Percentiles rank a stretch among this genome's conserved stretches.
Evolutionary conservation across 2,113 vertebrate genomes (phyloP).

Genomic region (Ptilorrhoa leucosticta): DNA sequence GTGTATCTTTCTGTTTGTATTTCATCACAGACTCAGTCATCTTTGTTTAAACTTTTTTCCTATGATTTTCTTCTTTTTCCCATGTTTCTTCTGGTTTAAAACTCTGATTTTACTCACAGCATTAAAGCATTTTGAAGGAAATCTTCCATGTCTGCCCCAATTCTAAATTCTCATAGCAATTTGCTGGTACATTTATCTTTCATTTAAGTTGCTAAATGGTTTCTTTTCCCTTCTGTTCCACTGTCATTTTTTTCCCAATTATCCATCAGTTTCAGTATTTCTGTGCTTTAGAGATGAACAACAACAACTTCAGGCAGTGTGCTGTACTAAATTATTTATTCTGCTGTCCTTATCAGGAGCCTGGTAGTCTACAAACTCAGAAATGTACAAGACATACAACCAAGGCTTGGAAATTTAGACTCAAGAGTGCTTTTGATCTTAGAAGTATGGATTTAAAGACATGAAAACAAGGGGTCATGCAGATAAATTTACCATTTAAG

Average conservation of each 20-base stretch:
- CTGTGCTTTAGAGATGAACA: not conserved
- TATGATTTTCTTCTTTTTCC: not conserved
- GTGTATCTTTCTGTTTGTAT: not conserved
- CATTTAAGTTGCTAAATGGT: not conserved
- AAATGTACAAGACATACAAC: not conserved
- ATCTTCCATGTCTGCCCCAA: not conserved
- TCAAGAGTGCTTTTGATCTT: not conserved
- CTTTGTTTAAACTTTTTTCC: not conserved
- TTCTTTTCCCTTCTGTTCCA: not conserved
- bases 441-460: not conserved
- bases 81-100: not conserved
- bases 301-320: not conserved
- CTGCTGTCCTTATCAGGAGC: not conserved
- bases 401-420: not conserved
- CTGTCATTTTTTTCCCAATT: slow-evolving; percentile 16
- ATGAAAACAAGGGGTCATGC: not conserved
- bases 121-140: not conserved
- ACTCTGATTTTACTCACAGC: not conserved
- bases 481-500: not conserved
- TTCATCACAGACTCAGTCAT: not conserved
- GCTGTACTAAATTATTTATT: not conserved
- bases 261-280: not conserved
- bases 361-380: not conserved
- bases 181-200: not conserved
- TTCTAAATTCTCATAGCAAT: not conserved